These are phyloP conservation scores for Motacilla alba DNA, from an alignment of 2,113 vertebrate genomes.

Conservation along the genomic window DNA sequence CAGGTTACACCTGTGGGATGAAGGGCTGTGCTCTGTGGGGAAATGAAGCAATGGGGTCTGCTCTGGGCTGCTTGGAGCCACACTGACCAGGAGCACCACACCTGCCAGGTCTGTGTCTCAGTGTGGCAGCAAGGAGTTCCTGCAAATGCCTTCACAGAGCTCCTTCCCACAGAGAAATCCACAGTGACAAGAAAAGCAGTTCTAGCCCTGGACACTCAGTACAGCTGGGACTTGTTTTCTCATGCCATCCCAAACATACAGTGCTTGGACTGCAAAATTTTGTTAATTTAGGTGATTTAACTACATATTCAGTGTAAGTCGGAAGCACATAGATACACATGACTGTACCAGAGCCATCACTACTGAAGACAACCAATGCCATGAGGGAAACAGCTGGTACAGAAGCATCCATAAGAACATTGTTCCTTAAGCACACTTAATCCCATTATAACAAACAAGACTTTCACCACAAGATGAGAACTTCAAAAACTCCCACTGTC, in stretches of 20 bases:
- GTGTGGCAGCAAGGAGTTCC: fast-evolving
- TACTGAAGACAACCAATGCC: neutral
- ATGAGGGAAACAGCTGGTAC: neutral
- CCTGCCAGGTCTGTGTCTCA: neutral
- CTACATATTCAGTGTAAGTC: neutral
- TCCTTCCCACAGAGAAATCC: neutral
- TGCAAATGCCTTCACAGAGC: neutral
- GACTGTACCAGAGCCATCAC: neutral
- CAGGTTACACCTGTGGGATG: neutral
- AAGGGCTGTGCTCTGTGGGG: neutral
- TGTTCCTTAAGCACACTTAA: neutral
- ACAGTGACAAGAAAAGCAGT: neutral
- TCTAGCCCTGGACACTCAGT: neutral
- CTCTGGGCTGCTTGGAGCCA: neutral
- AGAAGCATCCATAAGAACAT: neutral
- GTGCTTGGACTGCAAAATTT: neutral
- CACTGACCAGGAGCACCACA: fast-evolving
- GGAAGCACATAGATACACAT: neutral
- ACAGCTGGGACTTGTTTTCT: neutral
- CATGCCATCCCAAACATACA: neutral
- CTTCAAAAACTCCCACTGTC: neutral
- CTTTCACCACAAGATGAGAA: neutral
- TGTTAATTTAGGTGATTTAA: neutral
- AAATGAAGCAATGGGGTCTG: fast-evolving
- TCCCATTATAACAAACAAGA: neutral